Percentiles rank a stretch among this genome's conserved stretches.
Conservation (phyloP, 2,797 vertebrate species). For the Notolabrus celidotus region DNA sequence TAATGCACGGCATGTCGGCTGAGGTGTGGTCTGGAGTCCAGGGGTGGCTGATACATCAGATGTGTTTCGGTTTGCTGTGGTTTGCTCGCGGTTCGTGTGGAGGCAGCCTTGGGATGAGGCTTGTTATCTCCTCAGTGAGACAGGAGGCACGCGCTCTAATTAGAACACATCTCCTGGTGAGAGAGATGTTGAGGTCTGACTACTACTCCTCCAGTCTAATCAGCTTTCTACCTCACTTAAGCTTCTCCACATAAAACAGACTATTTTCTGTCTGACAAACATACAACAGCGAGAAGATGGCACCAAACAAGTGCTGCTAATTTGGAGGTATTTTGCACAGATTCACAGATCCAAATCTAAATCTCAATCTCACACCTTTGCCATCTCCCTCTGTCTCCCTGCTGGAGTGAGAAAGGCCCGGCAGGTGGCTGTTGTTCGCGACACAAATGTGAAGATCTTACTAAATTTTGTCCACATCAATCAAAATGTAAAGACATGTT, state of each 20-base stretch:
- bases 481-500: background rate
- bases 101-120: constrained; percentile 66
- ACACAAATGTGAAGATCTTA: constrained; percentile 25
- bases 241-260: constrained; percentile 54
- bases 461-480: background rate
- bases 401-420: constrained; percentile 39
- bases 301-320: constrained; percentile 62
- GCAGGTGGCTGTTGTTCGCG: constrained; percentile 25
- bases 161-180: constrained; percentile 80
- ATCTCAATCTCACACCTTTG: constrained; percentile 34
- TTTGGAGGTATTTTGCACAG: constrained; percentile 55
- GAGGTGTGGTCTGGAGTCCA: constrained; percentile 58
- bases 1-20: constrained; percentile 47
- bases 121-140: constrained; percentile 77
- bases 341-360: constrained; percentile 56
- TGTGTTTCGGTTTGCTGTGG: constrained; percentile 54
- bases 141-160: constrained; percentile 72
- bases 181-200: constrained; percentile 69
- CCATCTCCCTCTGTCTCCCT: constrained; percentile 30
- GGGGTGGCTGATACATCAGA: constrained; percentile 61
- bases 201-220: constrained; percentile 68
- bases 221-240: constrained; percentile 68
- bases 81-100: constrained; percentile 56
- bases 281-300: constrained; percentile 60
- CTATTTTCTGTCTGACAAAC: constrained; percentile 65